A percentile compares a stretch with the other conserved stretches of the same genome.
Evolutionary conservation across 2,888 invertebrate genomes (phyloP).

Genomic region (Drosophila meridiana): DNA sequence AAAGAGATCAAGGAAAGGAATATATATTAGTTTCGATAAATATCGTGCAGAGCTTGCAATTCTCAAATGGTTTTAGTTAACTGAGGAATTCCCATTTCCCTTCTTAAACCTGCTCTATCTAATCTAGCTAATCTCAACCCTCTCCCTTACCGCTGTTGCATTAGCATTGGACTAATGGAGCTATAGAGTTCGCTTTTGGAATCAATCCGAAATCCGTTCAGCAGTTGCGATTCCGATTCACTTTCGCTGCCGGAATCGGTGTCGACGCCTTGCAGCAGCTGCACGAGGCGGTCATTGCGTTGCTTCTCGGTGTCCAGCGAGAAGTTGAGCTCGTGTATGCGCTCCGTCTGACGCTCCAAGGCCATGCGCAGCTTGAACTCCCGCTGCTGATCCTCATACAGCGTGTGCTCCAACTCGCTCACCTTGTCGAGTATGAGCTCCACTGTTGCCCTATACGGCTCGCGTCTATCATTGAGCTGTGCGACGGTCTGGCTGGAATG

Average conservation of each 20-base stretch:
- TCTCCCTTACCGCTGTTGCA: constrained; percentile 78
- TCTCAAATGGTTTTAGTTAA: neutral
- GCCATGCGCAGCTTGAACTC: constrained; percentile 75
- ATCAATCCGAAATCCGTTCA: constrained; percentile 38
- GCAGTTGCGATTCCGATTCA: constrained; percentile 41
- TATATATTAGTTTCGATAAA: neutral
- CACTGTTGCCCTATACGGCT: constrained; percentile 56
- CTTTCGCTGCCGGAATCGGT: constrained; percentile 62
- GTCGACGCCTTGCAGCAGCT: constrained; percentile 77
- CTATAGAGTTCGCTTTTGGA: constrained; percentile 45
- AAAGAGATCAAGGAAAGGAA: neutral
- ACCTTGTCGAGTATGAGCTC: constrained; percentile 72
- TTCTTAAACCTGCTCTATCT: no score
- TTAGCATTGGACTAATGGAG: constrained; percentile 80
- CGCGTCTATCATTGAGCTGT: constrained; percentile 26
- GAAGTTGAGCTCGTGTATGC: constrained; percentile 70
- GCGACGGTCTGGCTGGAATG: constrained; percentile 8
- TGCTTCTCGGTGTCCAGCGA: constrained; percentile 78
- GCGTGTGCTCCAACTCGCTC: constrained; percentile 75
- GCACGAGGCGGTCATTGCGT: constrained; percentile 78
- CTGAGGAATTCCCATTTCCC: no score
- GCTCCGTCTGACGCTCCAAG: constrained; percentile 72
- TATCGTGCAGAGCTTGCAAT: no score
- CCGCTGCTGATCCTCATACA: constrained; percentile 78
- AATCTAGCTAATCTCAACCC: no score